phyloP scores from a whole-genome alignment of 2,797 vertebrate species.

The Calcarius lapponicus region DNA sequence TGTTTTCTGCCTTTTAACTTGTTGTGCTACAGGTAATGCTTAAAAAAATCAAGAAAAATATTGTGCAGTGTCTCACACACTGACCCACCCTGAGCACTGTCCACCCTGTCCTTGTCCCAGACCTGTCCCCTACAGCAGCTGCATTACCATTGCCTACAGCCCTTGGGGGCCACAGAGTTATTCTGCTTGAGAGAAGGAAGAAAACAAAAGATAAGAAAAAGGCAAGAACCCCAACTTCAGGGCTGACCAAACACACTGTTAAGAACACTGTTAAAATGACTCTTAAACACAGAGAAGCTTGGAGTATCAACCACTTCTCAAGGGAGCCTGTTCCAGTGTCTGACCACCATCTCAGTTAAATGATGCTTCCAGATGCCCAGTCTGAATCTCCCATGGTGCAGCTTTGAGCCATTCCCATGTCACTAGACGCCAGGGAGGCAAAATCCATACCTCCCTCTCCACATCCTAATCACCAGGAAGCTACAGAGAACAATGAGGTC shows the following conservation, averaged over 20 bases:
- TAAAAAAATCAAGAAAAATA: background rate
- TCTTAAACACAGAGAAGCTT: background rate
- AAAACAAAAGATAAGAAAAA: background rate
- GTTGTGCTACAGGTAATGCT: background rate
- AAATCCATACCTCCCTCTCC: background rate
- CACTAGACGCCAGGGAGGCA: background rate
- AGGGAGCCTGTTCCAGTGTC: background rate
- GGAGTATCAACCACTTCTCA: too few species aligned
- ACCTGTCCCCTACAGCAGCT: background rate
- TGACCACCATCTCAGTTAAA: background rate
- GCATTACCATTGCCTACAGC: too few species aligned
- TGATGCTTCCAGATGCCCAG: background rate
- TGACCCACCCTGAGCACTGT: too few species aligned
- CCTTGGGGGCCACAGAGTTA: too few species aligned
- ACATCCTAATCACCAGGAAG: background rate
- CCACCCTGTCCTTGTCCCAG: too few species aligned
- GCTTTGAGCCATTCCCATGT: background rate
- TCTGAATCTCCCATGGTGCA: background rate
- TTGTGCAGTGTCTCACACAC: too few species aligned
- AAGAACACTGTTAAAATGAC: background rate
- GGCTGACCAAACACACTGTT: fast-evolving
- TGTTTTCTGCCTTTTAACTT: background rate
- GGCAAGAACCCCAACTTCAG: background rate
- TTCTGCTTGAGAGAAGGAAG: background rate
- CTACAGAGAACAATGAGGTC: background rate